Percentiles rank a stretch among this genome's conserved stretches.
These are phyloP conservation scores for Nebria salina DNA, from an alignment of 2,888 invertebrate genomes.

Conservation along the genomic window DNA sequence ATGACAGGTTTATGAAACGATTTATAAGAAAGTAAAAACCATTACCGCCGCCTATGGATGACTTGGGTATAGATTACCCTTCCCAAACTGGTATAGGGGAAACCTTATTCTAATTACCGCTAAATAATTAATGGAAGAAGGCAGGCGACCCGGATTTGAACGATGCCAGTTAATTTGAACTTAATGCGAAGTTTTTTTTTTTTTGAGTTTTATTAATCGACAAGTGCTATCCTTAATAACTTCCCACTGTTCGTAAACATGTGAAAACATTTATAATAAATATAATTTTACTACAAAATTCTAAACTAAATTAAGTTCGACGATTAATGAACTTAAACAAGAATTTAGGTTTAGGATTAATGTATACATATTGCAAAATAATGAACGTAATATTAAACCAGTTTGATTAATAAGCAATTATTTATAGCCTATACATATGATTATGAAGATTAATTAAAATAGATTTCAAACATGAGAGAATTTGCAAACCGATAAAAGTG, in stretches of 20 bases:
- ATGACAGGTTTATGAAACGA: too few species aligned
- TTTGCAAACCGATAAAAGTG: constrained; percentile 46
- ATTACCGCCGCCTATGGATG: not conserved
- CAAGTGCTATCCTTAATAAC: not conserved
- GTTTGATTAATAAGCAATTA: constrained; percentile 43
- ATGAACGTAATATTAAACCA: constrained; percentile 33
- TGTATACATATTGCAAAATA: constrained; percentile 43
- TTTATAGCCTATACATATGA: constrained; percentile 39
- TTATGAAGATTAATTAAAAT: constrained; percentile 46
- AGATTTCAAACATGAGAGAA: constrained; percentile 46
- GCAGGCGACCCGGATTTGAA: constrained; percentile 46
- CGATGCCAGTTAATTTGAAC: constrained; percentile 3
- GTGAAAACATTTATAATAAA: not conserved
- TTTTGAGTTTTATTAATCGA: constrained; percentile 12
- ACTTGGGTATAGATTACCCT: not conserved
- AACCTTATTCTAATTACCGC: constrained; percentile 56
- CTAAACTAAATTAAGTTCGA: not conserved
- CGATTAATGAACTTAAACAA: not conserved
- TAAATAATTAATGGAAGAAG: constrained; percentile 55
- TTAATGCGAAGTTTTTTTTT: constrained; percentile 14
- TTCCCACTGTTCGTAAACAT: not conserved
- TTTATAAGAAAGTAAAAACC: not conserved
- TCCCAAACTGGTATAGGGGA: constrained; percentile 41
- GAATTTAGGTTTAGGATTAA: not conserved
- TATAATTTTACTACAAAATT: not conserved